phyloP scores from a whole-genome alignment of 1,140 invertebrate genomes.

The Caenorhabditis remanei region DNA sequence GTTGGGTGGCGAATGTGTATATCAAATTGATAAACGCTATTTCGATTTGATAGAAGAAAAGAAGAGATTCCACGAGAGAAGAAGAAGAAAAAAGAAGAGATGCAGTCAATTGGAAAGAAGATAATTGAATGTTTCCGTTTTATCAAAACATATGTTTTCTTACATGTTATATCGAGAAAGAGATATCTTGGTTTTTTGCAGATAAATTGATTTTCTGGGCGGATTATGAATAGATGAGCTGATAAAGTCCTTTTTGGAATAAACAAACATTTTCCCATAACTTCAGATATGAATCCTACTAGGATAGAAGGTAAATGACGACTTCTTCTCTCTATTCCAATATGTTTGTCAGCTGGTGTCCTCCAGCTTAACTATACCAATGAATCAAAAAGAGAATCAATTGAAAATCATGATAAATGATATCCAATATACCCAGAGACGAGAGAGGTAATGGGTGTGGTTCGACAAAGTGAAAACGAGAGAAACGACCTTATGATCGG shows the following conservation, averaged over 20 bases:
- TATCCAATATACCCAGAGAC: not conserved
- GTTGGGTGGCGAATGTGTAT: not conserved
- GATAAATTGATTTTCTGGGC: not conserved
- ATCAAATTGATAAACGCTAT: constrained; percentile 24
- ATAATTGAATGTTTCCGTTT: constrained; percentile 53
- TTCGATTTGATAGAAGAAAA: not conserved
- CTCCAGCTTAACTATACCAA: not conserved
- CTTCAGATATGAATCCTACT: too few species aligned
- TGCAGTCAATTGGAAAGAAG: not conserved
- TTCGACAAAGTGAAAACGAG: constrained; percentile 25
- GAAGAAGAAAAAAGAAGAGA: constrained; percentile 4
- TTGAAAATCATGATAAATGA: constrained; percentile 13
- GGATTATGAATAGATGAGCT: not conserved
- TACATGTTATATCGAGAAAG: not conserved
- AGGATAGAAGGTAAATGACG: too few species aligned
- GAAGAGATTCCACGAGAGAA: not conserved
- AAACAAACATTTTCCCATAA: too few species aligned
- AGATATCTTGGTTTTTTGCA: not conserved
- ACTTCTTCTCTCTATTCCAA: too few species aligned
- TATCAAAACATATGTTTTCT: constrained; percentile 50
- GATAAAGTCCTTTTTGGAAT: not conserved
- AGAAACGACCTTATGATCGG: constrained; percentile 49
- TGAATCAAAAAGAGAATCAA: constrained; percentile 30
- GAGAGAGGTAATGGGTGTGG: constrained; percentile 16
- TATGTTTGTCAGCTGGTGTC: too few species aligned